Evolutionary conservation across 2,888 invertebrate genomes (phyloP).

Genomic region (Belgica antarctica): DNA sequence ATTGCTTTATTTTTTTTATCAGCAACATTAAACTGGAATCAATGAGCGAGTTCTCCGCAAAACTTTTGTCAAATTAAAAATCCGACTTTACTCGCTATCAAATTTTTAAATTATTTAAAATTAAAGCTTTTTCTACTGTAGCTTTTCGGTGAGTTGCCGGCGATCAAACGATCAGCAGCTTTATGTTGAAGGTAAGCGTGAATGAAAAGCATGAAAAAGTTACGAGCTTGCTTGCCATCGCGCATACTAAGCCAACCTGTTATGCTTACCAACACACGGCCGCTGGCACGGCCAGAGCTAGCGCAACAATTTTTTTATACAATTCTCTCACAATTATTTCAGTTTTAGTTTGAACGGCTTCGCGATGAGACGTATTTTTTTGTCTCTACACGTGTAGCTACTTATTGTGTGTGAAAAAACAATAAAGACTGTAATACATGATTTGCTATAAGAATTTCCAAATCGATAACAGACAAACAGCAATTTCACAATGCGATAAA

Average conservation of each 20-base stretch:
- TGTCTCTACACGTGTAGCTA: not conserved
- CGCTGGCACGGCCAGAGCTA: not conserved
- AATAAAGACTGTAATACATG: not conserved
- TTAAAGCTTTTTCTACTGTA: too few relatives aligned
- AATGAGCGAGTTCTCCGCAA: not conserved
- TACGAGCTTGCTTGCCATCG: not conserved
- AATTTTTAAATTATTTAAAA: too few relatives aligned
- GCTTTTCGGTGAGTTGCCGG: too few relatives aligned
- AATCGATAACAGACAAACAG: not conserved
- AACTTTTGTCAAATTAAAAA: not conserved
- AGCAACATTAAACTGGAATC: too few relatives aligned
- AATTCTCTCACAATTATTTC: not conserved
- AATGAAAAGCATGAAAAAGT: not conserved
- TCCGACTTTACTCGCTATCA: too few relatives aligned
- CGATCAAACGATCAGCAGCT: not conserved
- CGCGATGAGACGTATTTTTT: not conserved
- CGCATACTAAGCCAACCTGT: not conserved
- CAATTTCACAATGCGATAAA: not conserved
- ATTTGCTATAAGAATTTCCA: not conserved
- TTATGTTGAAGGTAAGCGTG: slow-evolving; percentile 1
- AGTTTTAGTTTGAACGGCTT: not conserved
- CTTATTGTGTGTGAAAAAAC: slow-evolving; percentile 1
- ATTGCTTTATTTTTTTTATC: too few relatives aligned
- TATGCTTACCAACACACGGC: too few relatives aligned
- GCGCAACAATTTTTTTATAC: slow-evolving; percentile 2